These are phyloP conservation scores for Sarcophaga carnaria DNA, from an alignment of 2,888 invertebrate genomes.

Conservation along the genomic window DNA sequence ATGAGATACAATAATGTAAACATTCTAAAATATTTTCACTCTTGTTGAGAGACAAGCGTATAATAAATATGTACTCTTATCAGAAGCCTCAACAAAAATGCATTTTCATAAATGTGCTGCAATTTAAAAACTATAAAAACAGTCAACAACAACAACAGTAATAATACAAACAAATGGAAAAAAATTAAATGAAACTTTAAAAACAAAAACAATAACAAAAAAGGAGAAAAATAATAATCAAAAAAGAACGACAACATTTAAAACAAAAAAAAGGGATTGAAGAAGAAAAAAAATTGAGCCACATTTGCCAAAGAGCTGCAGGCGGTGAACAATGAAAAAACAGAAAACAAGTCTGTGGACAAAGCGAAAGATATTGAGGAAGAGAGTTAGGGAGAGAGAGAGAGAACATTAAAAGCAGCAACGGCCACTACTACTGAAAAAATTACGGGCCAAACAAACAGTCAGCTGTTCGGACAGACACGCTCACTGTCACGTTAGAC, in stretches of 20 bases:
- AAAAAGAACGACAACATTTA: neutral
- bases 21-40: too few species aligned
- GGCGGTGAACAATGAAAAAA: slow-evolving; percentile 65
- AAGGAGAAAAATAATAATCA: neutral
- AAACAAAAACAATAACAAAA: neutral
- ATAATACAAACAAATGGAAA: neutral
- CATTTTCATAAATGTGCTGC: slow-evolving; percentile 66
- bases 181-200: neutral
- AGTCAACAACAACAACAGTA: slow-evolving; percentile 9
- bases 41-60: too few species aligned
- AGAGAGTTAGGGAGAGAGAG: too few species aligned
- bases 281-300: slow-evolving; percentile 48
- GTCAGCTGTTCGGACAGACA: too few species aligned
- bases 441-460: slow-evolving; percentile 16
- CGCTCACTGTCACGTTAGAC: too few species aligned
- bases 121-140: slow-evolving; percentile 65
- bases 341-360: slow-evolving; percentile 54
- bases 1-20: too few species aligned
- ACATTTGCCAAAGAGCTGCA: slow-evolving; percentile 64
- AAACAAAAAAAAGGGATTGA: slow-evolving; percentile 8
- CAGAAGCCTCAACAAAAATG: slow-evolving; percentile 58
- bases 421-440: slow-evolving; percentile 12
- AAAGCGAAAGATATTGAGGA: neutral
- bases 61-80: slow-evolving; percentile 32
- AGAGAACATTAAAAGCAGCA: slow-evolving; percentile 13